Conservation (phyloP, 2,888 invertebrate species). For the Argynnis bischoffii region DNA sequence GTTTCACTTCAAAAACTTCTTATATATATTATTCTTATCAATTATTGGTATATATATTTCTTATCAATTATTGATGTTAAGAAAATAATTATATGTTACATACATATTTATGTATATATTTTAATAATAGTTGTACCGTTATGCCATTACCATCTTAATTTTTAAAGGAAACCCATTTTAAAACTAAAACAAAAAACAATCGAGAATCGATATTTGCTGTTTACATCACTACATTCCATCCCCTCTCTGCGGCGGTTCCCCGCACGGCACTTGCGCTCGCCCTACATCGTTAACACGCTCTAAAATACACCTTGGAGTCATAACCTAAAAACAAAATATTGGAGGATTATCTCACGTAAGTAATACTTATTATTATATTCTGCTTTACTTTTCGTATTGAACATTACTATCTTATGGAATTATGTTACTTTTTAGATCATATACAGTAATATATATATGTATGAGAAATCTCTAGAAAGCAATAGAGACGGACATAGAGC, state of each 20-base stretch:
- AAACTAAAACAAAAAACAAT: neutral
- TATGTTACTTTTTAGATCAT: neutral
- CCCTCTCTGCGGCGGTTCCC: slow-evolving; percentile 12
- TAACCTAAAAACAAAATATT: slow-evolving; percentile 21
- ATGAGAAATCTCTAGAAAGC: slow-evolving; percentile 17
- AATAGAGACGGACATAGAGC: slow-evolving; percentile 10
- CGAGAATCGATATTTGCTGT: neutral
- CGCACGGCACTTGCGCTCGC: slow-evolving; percentile 21
- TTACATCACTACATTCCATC: slow-evolving; percentile 7
- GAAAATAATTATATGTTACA: no score
- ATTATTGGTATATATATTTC: no score
- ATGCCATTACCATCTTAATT: no score
- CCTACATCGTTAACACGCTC: slow-evolving; percentile 18
- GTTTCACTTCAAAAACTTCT: no score
- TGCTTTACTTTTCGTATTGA: neutral
- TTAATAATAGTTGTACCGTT: no score
- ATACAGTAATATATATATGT: neutral
- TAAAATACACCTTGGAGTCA: slow-evolving; percentile 19
- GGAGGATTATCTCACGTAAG: slow-evolving; percentile 15
- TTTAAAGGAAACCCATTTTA: no score
- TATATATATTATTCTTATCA: no score
- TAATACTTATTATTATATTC: slow-evolving; percentile 4
- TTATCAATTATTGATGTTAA: no score
- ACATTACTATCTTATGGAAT: neutral
- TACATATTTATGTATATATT: no score